Conservation (phyloP, 2,797 vertebrate species). For the Sardinella longiceps region DNA sequence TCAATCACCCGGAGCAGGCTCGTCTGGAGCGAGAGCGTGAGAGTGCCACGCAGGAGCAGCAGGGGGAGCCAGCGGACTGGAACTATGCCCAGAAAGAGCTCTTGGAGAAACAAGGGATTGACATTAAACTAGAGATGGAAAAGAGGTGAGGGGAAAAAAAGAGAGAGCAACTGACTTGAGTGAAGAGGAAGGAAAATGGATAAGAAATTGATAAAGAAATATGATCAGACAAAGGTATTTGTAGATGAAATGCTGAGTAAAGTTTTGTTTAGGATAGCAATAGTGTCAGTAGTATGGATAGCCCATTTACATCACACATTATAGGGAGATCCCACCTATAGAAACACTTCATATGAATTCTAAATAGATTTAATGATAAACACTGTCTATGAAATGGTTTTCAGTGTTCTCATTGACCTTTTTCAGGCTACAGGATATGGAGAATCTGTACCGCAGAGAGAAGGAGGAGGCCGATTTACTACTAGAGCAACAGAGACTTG, state of each 20-base stretch:
- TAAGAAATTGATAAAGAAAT: background rate
- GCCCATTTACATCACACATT: too few species aligned
- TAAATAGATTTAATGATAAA: too few species aligned
- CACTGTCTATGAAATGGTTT: background rate
- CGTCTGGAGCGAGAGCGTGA: slow-evolving; percentile 83
- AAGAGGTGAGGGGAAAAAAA: slow-evolving; percentile 73
- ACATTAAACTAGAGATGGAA: slow-evolving; percentile 91
- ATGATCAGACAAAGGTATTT: too few species aligned
- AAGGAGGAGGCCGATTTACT: slow-evolving; percentile 89
- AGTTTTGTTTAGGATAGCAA: too few species aligned
- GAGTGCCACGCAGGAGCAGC: slow-evolving; percentile 72
- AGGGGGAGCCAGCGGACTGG: slow-evolving; percentile 85
- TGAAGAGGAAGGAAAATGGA: background rate
- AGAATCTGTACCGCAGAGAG: slow-evolving; percentile 85
- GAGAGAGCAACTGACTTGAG: background rate
- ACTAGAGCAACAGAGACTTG: slow-evolving; percentile 88
- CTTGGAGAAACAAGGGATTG: slow-evolving; percentile 87
- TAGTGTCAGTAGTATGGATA: too few species aligned
- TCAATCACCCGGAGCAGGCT: slow-evolving; percentile 90
- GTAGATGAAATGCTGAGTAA: too few species aligned
- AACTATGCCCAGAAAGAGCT: slow-evolving; percentile 87
- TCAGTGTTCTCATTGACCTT: background rate
- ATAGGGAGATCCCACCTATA: background rate
- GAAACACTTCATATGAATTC: background rate
- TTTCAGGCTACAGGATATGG: slow-evolving; percentile 84